These are phyloP conservation scores for Seira musarum DNA, from an alignment of 2,888 invertebrate genomes.

Conservation along the genomic window DNA sequence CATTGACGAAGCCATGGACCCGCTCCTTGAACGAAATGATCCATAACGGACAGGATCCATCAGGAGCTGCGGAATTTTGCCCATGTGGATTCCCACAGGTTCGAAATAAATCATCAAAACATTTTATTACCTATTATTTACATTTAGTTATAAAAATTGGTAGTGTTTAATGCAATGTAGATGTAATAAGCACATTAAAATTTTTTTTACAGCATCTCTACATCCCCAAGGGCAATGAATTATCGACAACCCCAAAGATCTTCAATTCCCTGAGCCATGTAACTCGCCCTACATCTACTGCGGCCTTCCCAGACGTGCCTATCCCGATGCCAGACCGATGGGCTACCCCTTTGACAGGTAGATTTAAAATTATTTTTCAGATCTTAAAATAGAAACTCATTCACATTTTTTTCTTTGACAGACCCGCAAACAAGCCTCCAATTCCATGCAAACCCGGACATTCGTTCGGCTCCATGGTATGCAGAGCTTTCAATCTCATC, in stretches of 20 bases:
- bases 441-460: slow-evolving; percentile 40
- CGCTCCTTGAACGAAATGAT: slow-evolving; percentile 23
- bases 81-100: slow-evolving; percentile 45
- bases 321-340: slow-evolving; percentile 55
- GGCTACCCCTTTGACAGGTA: slow-evolving; percentile 54
- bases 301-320: slow-evolving; percentile 43
- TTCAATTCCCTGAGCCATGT: slow-evolving; percentile 40
- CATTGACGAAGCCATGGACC: slow-evolving; percentile 44
- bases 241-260: slow-evolving; percentile 17
- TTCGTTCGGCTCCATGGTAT: slow-evolving; percentile 30
- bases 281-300: slow-evolving; percentile 52
- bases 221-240: slow-evolving; percentile 79
- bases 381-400: no score
- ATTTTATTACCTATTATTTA: no score
- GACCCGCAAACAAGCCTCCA: slow-evolving; percentile 17
- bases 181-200: no score
- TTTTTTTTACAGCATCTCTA: slow-evolving; percentile 88
- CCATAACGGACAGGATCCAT: background rate
- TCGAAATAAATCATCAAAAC: no score
- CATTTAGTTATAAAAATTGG: no score
- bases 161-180: no score
- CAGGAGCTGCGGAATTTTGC: slow-evolving; percentile 29
- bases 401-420: no score
- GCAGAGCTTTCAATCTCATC: slow-evolving; percentile 37
- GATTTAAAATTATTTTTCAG: no score